Base-by-base conservation (phyloP, 2,888 invertebrate species). In the Schizaphis graminum region DNA sequence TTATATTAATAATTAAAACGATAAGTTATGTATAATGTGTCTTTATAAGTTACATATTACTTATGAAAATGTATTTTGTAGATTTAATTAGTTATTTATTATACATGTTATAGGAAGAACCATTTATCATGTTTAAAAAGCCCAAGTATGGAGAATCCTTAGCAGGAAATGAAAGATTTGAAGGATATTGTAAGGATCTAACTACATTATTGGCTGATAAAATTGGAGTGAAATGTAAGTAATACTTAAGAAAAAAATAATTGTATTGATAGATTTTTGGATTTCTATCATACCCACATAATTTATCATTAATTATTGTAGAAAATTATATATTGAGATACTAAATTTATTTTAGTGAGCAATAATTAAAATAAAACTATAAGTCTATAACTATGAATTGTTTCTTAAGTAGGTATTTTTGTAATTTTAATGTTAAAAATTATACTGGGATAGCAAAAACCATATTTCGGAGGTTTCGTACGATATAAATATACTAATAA, bases 161-260 rank as follows among this genome's bases (percentile, higher is more conserved):
- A 85, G 96, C 96, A 87, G 98, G 98, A 93, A 98, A 98, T 95
- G 98, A 98, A 95, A 97, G 97, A 88, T 98, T 97, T 95, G 97
- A 98, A 95, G 99, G 99, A 91, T 99, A 98, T 96, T 98, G 98
- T 96, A 98, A 99, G 95, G 99, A 99, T 96, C 96, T 99, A 84
- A 98, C 98, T 7, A 98, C 98, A 95, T 96, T 98, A 95, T 97
- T 99, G 95, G 97, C 98, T 0, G 97, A 97, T 95, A 97, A 97
- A 95, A 97, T 98, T 95, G 98, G 97, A 94, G 98, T 98, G 95
- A 97, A 98, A 96, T 99, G 98, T 98, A 96, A 97, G 98, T 97
- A 95, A 94, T 57, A 41, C 5, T 67, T 11, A 77, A 21, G 8
- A 21, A 35, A 24, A 35, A n/a, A 8, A 35, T 77, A 13, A 1